These are phyloP conservation scores for Drosophila tsacasi DNA, from an alignment of 1,140 invertebrate species.

Conservation along the genomic window DNA sequence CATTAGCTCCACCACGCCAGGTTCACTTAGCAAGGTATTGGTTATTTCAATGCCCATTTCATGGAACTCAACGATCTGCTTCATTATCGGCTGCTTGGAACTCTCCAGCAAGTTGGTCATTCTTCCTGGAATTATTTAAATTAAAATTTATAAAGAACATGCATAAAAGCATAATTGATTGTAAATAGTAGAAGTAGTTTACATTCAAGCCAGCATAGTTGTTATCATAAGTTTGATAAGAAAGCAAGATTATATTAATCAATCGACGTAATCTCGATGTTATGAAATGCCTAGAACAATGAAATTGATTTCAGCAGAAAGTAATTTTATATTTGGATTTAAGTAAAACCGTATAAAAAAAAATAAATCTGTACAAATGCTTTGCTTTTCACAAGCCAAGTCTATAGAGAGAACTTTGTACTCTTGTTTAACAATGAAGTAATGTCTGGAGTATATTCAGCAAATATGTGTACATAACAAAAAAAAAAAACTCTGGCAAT, in stretches of 20 bases:
- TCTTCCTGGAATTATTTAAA: constrained; percentile 35
- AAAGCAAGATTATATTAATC: not conserved
- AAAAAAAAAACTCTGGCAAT: too few species aligned
- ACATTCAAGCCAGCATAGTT: not conserved
- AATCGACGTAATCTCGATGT: not conserved
- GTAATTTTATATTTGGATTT: not conserved
- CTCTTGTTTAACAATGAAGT: not conserved
- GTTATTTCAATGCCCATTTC: constrained; percentile 67
- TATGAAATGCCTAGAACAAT: not conserved
- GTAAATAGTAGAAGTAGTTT: not conserved
- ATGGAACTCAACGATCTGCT: constrained; percentile 63
- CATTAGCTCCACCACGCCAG: constrained; percentile 42
- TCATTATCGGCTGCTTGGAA: constrained; percentile 44
- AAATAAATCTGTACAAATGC: not conserved
- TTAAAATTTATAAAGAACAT: not conserved
- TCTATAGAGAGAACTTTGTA: not conserved
- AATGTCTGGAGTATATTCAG: too few species aligned
- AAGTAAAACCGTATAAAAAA: not conserved
- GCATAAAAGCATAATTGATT: not conserved
- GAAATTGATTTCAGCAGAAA: not conserved
- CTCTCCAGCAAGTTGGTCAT: constrained; percentile 48
- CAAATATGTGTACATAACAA: too few species aligned
- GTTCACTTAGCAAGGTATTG: constrained; percentile 52
- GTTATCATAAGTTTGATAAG: not conserved
- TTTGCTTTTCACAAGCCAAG: not conserved